Conservation (phyloP, 2,888 invertebrate species). For the Cabera pusaria region DNA sequence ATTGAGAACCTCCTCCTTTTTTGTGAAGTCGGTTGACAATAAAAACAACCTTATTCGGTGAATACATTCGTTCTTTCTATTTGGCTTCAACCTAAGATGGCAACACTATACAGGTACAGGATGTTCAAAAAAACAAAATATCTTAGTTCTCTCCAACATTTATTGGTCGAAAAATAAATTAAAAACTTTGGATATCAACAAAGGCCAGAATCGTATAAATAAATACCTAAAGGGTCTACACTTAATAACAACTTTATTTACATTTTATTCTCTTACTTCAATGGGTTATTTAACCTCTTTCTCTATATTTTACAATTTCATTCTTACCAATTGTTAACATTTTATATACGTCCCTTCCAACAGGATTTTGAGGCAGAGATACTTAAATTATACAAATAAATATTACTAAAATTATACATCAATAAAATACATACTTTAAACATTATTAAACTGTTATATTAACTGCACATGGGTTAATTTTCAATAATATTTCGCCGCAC, state of each 20-base stretch:
- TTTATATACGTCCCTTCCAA: conserved; percentile 54
- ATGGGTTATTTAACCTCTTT: conserved; percentile 35
- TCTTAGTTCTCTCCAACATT: conserved; percentile 79
- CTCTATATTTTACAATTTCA: conserved; percentile 59
- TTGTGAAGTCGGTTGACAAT: too few species aligned
- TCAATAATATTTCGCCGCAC: too few species aligned
- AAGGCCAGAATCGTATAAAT: conserved; percentile 81
- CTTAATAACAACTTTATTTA: conserved; percentile 79
- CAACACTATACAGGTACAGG: too few species aligned
- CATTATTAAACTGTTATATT: too few species aligned
- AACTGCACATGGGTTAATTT: too few species aligned
- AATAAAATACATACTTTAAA: too few species aligned
- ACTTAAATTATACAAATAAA: conserved; percentile 4
- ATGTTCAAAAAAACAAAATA: conserved; percentile 48
- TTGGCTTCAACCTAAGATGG: too few species aligned
- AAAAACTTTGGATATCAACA: conserved; percentile 83
- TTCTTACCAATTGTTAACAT: conserved; percentile 52
- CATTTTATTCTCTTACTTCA: conserved; percentile 49
- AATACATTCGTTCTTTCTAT: too few species aligned
- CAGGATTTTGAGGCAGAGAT: conserved; percentile 47
- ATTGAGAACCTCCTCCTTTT: too few species aligned
- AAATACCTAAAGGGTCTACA: conserved; percentile 79
- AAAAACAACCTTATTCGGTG: too few species aligned
- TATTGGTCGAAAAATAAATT: conserved; percentile 84
- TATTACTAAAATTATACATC: too few species aligned